phyloP scores from a whole-genome alignment of 2,888 invertebrate species.

The Lasius platythorax region DNA sequence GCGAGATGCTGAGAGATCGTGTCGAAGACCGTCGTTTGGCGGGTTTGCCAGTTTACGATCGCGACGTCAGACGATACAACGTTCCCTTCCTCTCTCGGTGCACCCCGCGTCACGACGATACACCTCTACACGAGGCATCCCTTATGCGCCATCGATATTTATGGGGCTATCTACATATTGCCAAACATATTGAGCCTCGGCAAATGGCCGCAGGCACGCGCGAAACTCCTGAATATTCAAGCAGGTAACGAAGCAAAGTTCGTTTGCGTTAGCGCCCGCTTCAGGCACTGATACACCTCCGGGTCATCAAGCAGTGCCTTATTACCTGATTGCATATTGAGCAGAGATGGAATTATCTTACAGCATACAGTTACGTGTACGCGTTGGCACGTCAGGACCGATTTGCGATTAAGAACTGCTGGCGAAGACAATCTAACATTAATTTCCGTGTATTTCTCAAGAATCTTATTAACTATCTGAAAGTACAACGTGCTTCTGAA shows the following conservation, averaged over 20 bases:
- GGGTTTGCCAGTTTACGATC: slow-evolving; percentile 49
- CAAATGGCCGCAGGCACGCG: slow-evolving; percentile 83
- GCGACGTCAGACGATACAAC: slow-evolving; percentile 50
- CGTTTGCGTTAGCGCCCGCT: slow-evolving; percentile 77
- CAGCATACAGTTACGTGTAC: slow-evolving; percentile 32
- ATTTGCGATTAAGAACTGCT: neutral
- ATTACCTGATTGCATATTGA: slow-evolving; percentile 78
- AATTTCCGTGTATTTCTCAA: neutral
- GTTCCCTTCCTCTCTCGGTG: slow-evolving; percentile 1
- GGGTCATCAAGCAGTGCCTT: slow-evolving; percentile 79
- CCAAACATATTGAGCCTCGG: slow-evolving; percentile 84
- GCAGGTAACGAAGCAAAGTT: slow-evolving; percentile 84
- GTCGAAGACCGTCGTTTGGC: slow-evolving; percentile 48
- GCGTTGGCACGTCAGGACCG: slow-evolving; percentile 5
- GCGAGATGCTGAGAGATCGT: slow-evolving; percentile 25
- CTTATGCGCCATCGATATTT: slow-evolving; percentile 78
- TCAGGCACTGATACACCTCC: slow-evolving; percentile 77
- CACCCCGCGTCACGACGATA: slow-evolving; percentile 21
- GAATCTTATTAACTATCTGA: neutral
- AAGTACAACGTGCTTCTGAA: neutral
- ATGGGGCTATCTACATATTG: slow-evolving; percentile 82
- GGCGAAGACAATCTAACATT: neutral
- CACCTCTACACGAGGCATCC: slow-evolving; percentile 56
- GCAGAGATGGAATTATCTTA: slow-evolving; percentile 68
- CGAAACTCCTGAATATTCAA: slow-evolving; percentile 85